These are phyloP conservation scores for Synchiropus splendidus DNA, from an alignment of 2,113 vertebrate genomes.

Conservation along the genomic window DNA sequence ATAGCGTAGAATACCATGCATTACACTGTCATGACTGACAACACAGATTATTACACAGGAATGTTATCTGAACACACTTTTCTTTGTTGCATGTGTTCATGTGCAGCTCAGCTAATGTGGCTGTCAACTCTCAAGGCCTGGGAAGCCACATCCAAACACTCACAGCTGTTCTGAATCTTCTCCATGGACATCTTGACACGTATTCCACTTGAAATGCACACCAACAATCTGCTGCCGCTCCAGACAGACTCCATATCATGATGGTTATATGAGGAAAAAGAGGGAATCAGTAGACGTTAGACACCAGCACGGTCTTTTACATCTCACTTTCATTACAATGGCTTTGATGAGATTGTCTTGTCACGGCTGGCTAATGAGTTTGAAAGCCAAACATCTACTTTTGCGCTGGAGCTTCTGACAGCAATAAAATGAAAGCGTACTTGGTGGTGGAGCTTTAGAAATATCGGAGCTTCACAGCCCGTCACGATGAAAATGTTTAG, in stretches of 20 bases:
- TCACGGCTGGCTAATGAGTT: slow-evolving; percentile 49
- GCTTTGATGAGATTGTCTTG: slow-evolving; percentile 60
- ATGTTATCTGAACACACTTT: too few relatives aligned
- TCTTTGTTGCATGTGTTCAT: not conserved
- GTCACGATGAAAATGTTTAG: too few relatives aligned
- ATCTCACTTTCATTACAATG: slow-evolving; percentile 26
- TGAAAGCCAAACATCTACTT: not conserved
- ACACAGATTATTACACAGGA: not conserved
- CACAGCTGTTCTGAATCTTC: slow-evolving; percentile 43
- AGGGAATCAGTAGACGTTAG: slow-evolving; percentile 7
- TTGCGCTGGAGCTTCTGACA: too few relatives aligned
- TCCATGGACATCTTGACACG: slow-evolving; percentile 39
- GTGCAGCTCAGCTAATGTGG: slow-evolving; percentile 19
- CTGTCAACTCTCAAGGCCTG: slow-evolving; percentile 48
- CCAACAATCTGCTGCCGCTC: slow-evolving; percentile 32
- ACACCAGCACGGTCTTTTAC: slow-evolving; percentile 1
- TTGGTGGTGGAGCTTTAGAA: too few relatives aligned
- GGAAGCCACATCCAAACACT: slow-evolving; percentile 52
- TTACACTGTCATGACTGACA: too few relatives aligned
- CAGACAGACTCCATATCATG: slow-evolving; percentile 17
- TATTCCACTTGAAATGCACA: slow-evolving; percentile 29
- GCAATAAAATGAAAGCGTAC: too few relatives aligned
- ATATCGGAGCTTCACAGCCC: too few relatives aligned
- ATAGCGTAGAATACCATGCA: too few relatives aligned
- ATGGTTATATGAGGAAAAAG: slow-evolving; percentile 15